These are phyloP conservation scores for Archaeoteleia sp. DNA, from an alignment of 2,888 invertebrate species.

Conservation along the genomic window DNA sequence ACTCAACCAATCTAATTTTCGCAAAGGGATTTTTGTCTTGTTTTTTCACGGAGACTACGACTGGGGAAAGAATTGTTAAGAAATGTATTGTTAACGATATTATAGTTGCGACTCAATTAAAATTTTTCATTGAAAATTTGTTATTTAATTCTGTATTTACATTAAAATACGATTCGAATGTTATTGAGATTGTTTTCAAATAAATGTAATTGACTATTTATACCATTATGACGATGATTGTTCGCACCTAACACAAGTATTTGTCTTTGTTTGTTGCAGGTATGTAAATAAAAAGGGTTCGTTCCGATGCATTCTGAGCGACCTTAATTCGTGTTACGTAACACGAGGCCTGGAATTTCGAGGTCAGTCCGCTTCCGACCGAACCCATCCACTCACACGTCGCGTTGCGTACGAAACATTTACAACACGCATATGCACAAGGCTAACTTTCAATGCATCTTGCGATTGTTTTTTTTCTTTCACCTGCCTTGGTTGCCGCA, in stretches of 20 bases:
- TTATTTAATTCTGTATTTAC: background rate
- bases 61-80: no score
- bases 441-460: conserved; percentile 1
- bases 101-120: background rate
- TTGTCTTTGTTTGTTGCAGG: conserved; percentile 35
- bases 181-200: background rate
- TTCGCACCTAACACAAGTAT: background rate
- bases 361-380: conserved; percentile 50
- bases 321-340: conserved; percentile 55
- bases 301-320: conserved; percentile 22
- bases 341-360: conserved; percentile 51
- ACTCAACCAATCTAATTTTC: no score
- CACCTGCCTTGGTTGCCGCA: background rate
- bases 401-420: conserved; percentile 10
- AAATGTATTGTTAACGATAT: no score
- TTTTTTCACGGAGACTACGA: no score
- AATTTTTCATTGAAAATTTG: background rate
- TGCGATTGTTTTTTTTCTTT: no score
- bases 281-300: conserved; percentile 25
- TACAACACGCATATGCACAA: conserved; percentile 6
- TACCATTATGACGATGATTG: background rate
- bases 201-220: background rate
- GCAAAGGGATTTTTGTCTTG: no score
- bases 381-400: conserved; percentile 33
- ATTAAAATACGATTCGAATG: background rate